A percentile compares a stretch with the other conserved stretches of the same genome.
Conservation (phyloP, 2,113 vertebrate genomes). For the Tenebrosternarchus preto region DNA sequence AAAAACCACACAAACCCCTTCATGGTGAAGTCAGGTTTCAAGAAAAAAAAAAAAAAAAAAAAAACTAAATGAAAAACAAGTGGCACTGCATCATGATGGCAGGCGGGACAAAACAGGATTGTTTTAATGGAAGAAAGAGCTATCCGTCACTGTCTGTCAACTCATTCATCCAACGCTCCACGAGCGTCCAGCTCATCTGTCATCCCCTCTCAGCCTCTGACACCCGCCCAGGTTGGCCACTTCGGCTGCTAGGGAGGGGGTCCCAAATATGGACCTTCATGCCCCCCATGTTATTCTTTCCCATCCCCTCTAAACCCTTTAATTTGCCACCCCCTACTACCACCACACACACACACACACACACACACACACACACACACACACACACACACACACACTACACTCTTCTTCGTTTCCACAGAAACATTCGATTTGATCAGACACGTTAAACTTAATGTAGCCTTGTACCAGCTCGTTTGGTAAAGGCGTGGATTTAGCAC, state of each 20-base stretch:
- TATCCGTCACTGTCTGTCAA: slow-evolving; percentile 94
- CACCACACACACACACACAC: slow-evolving; percentile 39
- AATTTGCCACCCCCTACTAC: slow-evolving; percentile 48
- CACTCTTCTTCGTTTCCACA: background rate
- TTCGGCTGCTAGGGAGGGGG: slow-evolving; percentile 50
- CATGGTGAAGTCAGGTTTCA: slow-evolving; percentile 57
- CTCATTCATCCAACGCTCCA: slow-evolving; percentile 94
- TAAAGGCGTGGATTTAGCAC: slow-evolving; percentile 3
- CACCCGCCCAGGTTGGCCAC: slow-evolving; percentile 75
- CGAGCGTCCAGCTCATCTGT: slow-evolving; percentile 89
- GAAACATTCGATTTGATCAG: background rate
- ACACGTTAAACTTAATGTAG: background rate
- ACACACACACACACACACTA: slow-evolving; percentile 37
- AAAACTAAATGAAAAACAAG: slow-evolving; percentile 77
- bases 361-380: slow-evolving; percentile 47
- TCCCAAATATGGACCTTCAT: slow-evolving; percentile 55
- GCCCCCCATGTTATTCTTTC: slow-evolving; percentile 62
- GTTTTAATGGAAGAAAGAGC: slow-evolving; percentile 88
- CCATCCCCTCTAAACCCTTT: slow-evolving; percentile 49
- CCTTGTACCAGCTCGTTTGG: background rate
- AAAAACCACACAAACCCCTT: slow-evolving; percentile 56
- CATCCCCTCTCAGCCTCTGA: slow-evolving; percentile 89
- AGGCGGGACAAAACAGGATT: slow-evolving; percentile 93
- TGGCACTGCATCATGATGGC: slow-evolving; percentile 99
- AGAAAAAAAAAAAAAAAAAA: slow-evolving; percentile 45